Base-by-base conservation (phyloP, 2,797 vertebrate genomes). In the Scomberomorus guttatus region DNA sequence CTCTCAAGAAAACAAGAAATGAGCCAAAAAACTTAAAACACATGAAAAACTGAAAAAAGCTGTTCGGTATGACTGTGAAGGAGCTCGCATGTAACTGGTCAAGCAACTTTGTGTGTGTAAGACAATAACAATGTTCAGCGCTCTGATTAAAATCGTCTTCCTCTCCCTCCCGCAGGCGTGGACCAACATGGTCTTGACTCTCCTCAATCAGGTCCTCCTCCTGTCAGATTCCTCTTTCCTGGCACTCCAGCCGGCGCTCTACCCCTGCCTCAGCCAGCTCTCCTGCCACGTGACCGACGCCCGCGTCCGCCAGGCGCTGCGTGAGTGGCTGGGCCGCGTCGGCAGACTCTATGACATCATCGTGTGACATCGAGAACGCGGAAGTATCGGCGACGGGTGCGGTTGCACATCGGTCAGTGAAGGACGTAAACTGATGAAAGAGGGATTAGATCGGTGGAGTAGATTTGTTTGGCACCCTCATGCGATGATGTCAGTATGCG, bases 181-280 rank as follows among this genome's bases (percentile, higher is more conserved):
- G 98, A 99, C 97, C 94, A 99, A 96, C 93, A 99, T 99, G 98
- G 97, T 99, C 81, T 87, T 99, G 91, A 98, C 96, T 0, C 96
- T 99, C 83, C 96, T 99, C 79, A 98, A 97, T 67, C 98, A 99
- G 92, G 96, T 99, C 82, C 97, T 98, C 89, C 94, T 96, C 18
- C 94, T 99, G 48, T 95, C 97, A 0, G 98, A 99, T 85, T 85
- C 96, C 55, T 97, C 94, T 0, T 99, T 99, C 90, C 93, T 95
- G 14, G 97, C 97, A 5, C 96, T 99, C 4, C 98, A 98, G 93
- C 98, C 98, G 0, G 97, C 95, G 0, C 95, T 99, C 87, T 99
- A 98, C 85, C 98, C 98, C 0, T 98, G 97, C 90, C 95, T 99
- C 92, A 99, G 97, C 92, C 98, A 99, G 93, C 95, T 99, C 72